Evolutionary conservation across 1,140 invertebrate species (phyloP).

Genomic region (Pseudobourletiella spinata): DNA sequence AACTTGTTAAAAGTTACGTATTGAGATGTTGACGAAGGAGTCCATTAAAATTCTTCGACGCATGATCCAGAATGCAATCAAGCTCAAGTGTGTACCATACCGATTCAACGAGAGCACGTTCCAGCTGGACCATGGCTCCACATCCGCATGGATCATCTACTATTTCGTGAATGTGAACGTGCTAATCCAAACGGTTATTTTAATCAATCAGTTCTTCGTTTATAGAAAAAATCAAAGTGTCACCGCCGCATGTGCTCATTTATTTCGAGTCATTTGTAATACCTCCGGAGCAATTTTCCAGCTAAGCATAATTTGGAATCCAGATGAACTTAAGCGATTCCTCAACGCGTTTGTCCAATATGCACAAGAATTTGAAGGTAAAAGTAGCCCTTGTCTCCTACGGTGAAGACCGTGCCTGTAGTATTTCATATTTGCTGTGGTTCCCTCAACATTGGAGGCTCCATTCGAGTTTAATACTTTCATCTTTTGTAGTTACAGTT

Average conservation of each 20-base stretch:
- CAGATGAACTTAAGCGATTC: not conserved
- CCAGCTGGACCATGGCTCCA: not conserved
- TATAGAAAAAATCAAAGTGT: not conserved
- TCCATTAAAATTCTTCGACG: no score
- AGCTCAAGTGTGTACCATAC: not conserved
- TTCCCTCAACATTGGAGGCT: not conserved
- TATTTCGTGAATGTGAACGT: not conserved
- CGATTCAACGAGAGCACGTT: not conserved
- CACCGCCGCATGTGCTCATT: not conserved
- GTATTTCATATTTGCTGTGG: no score
- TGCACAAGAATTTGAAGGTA: not conserved
- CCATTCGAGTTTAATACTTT: not conserved
- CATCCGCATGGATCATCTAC: not conserved
- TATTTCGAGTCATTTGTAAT: slow-evolving; percentile 7
- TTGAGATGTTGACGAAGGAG: no score
- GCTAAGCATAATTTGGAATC: not conserved
- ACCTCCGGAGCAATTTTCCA: not conserved
- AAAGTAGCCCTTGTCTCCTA: no score
- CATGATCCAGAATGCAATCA: not conserved
- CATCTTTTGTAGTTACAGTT: not conserved
- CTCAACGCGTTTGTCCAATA: not conserved
- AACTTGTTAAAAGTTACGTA: no score
- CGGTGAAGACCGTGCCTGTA: no score
- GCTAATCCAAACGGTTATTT: not conserved
- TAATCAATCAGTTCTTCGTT: not conserved